Evolutionary conservation across 2,113 vertebrate genomes (phyloP).

Genomic region (Neolamprologus longior): DNA sequence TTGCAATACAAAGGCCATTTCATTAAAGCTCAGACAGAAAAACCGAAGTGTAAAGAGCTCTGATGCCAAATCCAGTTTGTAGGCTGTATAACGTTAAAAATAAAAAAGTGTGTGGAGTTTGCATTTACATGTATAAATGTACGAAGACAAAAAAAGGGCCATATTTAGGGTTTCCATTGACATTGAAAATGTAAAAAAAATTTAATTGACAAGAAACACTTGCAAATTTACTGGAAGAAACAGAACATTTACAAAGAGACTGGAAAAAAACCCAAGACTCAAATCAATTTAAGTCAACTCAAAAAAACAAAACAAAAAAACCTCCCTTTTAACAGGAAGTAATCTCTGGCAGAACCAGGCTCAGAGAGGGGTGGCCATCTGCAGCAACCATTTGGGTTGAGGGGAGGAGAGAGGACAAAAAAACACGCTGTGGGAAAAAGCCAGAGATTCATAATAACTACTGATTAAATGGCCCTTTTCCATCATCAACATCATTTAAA

Average conservation of each 20-base stretch:
- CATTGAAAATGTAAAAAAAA: not conserved
- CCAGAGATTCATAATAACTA: not conserved
- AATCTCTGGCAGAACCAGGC: not conserved
- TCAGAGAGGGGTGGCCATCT: not conserved
- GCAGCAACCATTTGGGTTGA: not conserved
- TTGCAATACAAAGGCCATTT: not conserved
- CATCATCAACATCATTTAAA: not conserved
- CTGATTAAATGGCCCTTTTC: not conserved
- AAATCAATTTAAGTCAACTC: not conserved
- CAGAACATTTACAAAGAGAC: not conserved
- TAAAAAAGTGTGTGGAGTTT: not conserved
- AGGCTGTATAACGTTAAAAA: not conserved
- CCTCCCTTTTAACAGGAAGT: not conserved
- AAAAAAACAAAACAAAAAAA: not conserved
- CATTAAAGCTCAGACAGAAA: not conserved
- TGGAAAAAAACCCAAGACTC: not conserved
- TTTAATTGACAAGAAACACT: not conserved
- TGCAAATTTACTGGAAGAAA: not conserved
- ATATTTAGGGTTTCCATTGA: not conserved
- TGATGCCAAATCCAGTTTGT: not conserved
- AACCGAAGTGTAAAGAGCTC: not conserved
- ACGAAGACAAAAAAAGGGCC: not conserved
- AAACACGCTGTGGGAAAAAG: not conserved
- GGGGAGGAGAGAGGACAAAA: not conserved
- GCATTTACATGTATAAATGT: not conserved